Percentiles rank a stretch among this genome's conserved stretches.
These are phyloP conservation scores for Heliconius hortense DNA, from an alignment of 2,888 invertebrate genomes.

Conservation along the genomic window DNA sequence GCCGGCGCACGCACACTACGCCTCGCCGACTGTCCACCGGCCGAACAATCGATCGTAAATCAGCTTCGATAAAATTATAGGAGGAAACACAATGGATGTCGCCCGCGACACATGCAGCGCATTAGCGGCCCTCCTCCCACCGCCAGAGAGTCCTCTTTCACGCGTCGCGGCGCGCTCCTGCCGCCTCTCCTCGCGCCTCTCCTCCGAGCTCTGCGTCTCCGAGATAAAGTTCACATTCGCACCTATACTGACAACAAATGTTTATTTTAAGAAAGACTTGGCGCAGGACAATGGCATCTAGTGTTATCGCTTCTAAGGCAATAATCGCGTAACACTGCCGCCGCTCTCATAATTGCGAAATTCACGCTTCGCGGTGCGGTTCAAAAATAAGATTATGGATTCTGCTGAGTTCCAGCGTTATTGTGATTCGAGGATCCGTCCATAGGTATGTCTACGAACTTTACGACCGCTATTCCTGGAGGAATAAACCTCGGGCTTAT, in stretches of 20 bases:
- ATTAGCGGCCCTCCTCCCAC: constrained; percentile 69
- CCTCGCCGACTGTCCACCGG: constrained; percentile 72
- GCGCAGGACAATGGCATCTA: constrained; percentile 62
- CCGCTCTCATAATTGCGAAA: constrained; percentile 78
- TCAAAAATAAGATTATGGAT: constrained; percentile 83
- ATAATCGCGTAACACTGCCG: constrained; percentile 55
- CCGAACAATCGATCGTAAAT: constrained; percentile 82
- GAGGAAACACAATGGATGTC: constrained; percentile 80
- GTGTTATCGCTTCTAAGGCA: constrained; percentile 52
- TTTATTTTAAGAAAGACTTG: constrained; percentile 73
- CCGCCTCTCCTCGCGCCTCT: constrained; percentile 11
- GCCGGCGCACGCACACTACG: constrained; percentile 69
- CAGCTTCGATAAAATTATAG: constrained; percentile 82
- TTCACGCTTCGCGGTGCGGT: constrained; percentile 81
- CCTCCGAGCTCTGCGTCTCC: constrained; percentile 65
- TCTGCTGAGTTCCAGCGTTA: constrained; percentile 80
- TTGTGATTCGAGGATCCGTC: constrained; percentile 83
- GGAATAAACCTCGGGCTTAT: constrained; percentile 76
- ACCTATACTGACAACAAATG: constrained; percentile 78
- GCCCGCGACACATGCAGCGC: constrained; percentile 66
- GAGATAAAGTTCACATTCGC: constrained; percentile 80
- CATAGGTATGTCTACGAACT: constrained; percentile 78
- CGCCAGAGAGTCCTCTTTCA: constrained; percentile 74
- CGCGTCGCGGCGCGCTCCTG: constrained; percentile 60
- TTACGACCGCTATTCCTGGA: constrained; percentile 81